Evolutionary conservation across 2,797 vertebrate species (phyloP).

Genomic region (Labeo calbasu): DNA sequence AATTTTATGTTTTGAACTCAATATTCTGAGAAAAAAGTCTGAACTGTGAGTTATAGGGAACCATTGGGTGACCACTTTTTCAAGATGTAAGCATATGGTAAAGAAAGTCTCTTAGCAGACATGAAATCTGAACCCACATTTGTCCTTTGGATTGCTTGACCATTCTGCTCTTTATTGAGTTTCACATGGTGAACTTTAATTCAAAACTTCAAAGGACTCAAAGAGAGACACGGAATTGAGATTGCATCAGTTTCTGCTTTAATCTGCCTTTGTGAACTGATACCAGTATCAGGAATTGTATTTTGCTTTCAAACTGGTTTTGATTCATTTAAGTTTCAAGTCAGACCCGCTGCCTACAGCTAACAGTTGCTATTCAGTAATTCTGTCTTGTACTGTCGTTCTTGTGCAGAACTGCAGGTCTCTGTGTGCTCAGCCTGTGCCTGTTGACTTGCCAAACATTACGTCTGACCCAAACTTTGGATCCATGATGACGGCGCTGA

Average conservation of each 20-base stretch:
- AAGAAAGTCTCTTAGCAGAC: background rate
- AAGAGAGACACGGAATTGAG: background rate
- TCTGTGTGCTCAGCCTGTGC: conserved; percentile 64
- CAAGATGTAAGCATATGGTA: background rate
- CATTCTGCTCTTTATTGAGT: background rate
- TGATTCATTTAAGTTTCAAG: background rate
- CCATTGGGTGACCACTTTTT: background rate
- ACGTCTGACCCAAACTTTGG: conserved; percentile 64
- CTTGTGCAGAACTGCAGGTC: conserved; percentile 71
- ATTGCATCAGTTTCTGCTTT: background rate
- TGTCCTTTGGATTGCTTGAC: background rate
- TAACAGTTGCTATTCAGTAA: background rate
- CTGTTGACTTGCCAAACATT: conserved; percentile 65
- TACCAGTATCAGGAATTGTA: background rate
- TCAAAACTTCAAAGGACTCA: conserved; percentile 10
- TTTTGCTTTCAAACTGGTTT: background rate
- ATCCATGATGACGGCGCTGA: conserved; percentile 69
- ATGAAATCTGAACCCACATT: background rate
- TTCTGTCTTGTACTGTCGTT: background rate
- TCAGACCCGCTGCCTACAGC: background rate
- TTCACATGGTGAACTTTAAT: background rate
- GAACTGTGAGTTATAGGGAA: too few species aligned
- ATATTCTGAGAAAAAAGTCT: background rate
- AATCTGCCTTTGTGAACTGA: background rate
- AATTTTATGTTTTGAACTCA: too few species aligned